phyloP scores from a whole-genome alignment of 2,797 vertebrate genomes.

The Nannoperca obscura region DNA sequence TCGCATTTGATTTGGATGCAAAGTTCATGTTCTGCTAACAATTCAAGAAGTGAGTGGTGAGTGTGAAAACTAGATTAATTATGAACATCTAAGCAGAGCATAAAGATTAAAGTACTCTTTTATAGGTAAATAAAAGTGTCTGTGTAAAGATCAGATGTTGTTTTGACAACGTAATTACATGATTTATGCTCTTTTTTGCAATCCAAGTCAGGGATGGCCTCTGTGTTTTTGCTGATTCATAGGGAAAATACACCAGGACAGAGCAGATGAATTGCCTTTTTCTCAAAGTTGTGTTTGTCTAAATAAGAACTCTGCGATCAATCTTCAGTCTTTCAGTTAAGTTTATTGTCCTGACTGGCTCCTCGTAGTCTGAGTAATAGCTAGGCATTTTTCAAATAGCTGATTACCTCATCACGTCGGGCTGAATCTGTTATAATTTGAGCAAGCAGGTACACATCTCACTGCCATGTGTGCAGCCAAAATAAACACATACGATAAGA shows the following conservation, averaged over 20 bases:
- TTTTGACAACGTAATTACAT: constrained; percentile 84
- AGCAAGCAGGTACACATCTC: constrained; percentile 66
- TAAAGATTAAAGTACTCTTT: constrained; percentile 67
- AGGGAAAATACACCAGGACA: constrained; percentile 76
- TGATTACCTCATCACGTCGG: constrained; percentile 78
- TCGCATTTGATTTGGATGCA: constrained; percentile 38
- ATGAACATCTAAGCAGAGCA: constrained; percentile 60
- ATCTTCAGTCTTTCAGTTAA: constrained; percentile 83
- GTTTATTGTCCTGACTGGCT: constrained; percentile 82
- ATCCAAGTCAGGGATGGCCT: constrained; percentile 74
- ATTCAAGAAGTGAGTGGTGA: constrained; percentile 31
- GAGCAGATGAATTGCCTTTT: constrained; percentile 86
- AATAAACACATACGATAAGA: constrained; percentile 61
- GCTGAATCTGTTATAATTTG: constrained; percentile 73
- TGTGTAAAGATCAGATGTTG: constrained; percentile 76
- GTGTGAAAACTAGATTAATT: constrained; percentile 64
- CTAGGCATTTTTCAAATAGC: constrained; percentile 73
- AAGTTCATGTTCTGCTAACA: constrained; percentile 36
- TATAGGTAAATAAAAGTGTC: constrained; percentile 67
- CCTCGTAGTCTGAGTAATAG: constrained; percentile 82
- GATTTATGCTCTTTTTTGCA: constrained; percentile 83
- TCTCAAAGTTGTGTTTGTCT: constrained; percentile 83
- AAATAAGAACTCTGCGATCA: constrained; percentile 86
- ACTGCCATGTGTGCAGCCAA: constrained; percentile 52
- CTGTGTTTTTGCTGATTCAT: constrained; percentile 81